Evolutionary conservation across 2,113 vertebrate genomes (phyloP), one percentile per base, ranked within the genome.

Genomic region (Pelmatolapia mariae): DNA sequence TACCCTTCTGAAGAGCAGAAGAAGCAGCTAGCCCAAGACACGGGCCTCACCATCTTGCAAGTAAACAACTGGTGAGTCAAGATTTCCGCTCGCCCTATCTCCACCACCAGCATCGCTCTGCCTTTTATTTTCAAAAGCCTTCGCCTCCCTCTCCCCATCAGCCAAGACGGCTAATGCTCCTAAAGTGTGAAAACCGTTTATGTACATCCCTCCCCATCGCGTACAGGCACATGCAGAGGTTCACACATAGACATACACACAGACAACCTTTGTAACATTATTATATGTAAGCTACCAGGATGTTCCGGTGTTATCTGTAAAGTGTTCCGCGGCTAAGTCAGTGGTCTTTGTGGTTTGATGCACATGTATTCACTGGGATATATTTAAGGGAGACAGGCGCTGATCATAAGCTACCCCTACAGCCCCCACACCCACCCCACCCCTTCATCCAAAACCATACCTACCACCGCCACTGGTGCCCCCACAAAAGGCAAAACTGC

Each of bases 1-100:
- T 99, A 99, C 96, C 98, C 98, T 85, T 99, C 98, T 96, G 98
- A 99, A 97, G 98, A 99, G 96, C 98, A 99, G 98, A 99, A 99
- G 97, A 99, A 99, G 97, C 98, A 99, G 97, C 97, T 99, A 98
- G 98, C 98, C 94, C 98, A 99, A 96, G 98, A 99, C 97, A 99
- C 98, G 57, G 98, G 98, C 96, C 98, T 99, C 96, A 99, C 98
- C 97, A 99, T 99, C 96, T 97, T 99, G 98, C 98, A 99, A 99
- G 98, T 99, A 97, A 99, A 99, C 97, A 99, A 99, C 97, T 99
- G 98, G 98, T 99, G 97, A 99, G 98, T 98, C 92, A 90, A 96
- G 95, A 92, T 92, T 93, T 86, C 85, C 90, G 95, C 90, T 95
- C 88, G 90, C 89, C 96, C 93, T 97, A 95, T 95, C 96, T 96